Evolutionary conservation across 2,888 invertebrate genomes (phyloP).

Genomic region (Synanthedon formicaeformis): DNA sequence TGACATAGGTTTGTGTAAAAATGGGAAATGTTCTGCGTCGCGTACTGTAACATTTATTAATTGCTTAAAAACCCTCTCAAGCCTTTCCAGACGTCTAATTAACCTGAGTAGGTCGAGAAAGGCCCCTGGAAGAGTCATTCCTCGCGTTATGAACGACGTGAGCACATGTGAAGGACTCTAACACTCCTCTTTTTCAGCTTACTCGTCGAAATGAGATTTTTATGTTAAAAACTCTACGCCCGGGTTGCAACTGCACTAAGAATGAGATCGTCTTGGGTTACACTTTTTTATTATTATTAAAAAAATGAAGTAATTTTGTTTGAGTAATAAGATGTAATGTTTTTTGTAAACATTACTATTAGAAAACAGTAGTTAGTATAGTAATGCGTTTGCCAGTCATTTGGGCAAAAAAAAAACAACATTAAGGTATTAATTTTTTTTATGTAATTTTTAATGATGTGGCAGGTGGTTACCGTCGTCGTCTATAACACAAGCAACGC

Average conservation of each 20-base stretch:
- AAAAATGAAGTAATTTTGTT: too few relatives aligned
- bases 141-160: conserved; percentile 42
- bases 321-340: too few relatives aligned
- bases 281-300: too few relatives aligned
- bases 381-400: too few relatives aligned
- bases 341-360: too few relatives aligned
- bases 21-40: neutral
- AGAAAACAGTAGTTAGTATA: too few relatives aligned
- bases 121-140: conserved; percentile 25
- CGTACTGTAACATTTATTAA: conserved; percentile 19
- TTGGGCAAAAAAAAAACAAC: too few relatives aligned
- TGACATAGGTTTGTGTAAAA: neutral
- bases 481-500: too few relatives aligned
- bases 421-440: too few relatives aligned
- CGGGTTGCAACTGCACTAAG: neutral
- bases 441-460: too few relatives aligned
- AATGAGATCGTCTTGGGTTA: too few relatives aligned
- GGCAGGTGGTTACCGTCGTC: too few relatives aligned
- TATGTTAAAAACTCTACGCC: neutral
- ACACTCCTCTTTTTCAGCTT: conserved; percentile 5
- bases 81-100: conserved; percentile 40
- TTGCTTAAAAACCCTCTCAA: conserved; percentile 23
- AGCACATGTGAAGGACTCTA: conserved; percentile 26
- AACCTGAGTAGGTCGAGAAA: conserved; percentile 29
- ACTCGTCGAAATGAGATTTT: conserved; percentile 12